Percentiles rank a stretch among this genome's conserved stretches.
Conservation (phyloP, 2,797 vertebrate species). For the Orientallactaga sibirica region DNA sequence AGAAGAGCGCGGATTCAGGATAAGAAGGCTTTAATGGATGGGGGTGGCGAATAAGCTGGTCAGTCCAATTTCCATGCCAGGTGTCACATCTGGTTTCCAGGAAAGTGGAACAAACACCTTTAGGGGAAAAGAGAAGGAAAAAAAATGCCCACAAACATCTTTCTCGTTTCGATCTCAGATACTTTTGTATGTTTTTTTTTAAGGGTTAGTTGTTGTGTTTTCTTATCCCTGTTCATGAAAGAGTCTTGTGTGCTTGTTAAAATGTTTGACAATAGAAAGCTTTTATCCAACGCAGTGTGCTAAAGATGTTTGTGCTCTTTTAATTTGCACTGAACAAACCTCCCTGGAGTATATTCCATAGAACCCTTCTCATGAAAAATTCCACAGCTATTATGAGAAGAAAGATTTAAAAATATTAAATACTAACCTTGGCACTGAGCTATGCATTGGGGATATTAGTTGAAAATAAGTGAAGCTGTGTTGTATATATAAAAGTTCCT, state of each 20-base stretch:
- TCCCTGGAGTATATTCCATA: constrained; percentile 6
- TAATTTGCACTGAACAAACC: not conserved
- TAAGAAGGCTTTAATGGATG: too few relatives aligned
- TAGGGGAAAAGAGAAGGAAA: too few relatives aligned
- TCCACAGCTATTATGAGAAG: not conserved
- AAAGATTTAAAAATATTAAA: not conserved
- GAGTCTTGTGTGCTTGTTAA: constrained; percentile 8
- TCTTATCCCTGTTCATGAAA: not conserved
- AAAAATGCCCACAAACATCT: too few relatives aligned
- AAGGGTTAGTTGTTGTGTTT: not conserved
- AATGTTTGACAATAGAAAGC: not conserved
- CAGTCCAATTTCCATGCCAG: too few relatives aligned
- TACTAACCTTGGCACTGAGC: constrained; percentile 3
- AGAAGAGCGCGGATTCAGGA: too few relatives aligned
- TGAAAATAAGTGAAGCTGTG: not conserved
- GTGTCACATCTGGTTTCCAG: too few relatives aligned
- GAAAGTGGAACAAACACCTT: too few relatives aligned
- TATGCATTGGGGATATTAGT: not conserved
- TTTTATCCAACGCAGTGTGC: not conserved
- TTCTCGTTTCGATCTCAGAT: constrained; percentile 41
- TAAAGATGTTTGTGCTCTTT: constrained; percentile 36
- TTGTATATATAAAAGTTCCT: not conserved
- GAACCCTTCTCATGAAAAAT: constrained; percentile 45
- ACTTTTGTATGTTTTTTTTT: constrained; percentile 10
- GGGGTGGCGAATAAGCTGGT: too few relatives aligned